These are phyloP conservation scores for Leptodactylus fallax DNA, from an alignment of 2,797 vertebrate species.

Conservation along the genomic window DNA sequence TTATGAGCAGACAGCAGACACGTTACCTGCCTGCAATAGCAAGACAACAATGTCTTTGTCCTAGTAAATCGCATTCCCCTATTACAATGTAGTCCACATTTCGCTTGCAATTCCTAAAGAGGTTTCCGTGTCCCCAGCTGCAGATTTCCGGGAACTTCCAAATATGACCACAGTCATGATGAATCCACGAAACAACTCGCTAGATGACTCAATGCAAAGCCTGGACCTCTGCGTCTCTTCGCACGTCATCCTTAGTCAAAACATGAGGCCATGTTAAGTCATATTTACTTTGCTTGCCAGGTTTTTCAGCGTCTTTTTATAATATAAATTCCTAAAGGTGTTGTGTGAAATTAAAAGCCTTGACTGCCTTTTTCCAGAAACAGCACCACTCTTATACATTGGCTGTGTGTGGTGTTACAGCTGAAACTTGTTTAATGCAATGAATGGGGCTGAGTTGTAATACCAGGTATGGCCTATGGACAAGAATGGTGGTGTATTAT, in stretches of 20 bases:
- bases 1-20: constrained; percentile 59
- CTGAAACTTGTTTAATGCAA: background rate
- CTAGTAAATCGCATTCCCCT: constrained; percentile 35
- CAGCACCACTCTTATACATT: background rate
- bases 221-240: background rate
- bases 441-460: background rate
- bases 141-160: background rate
- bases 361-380: background rate
- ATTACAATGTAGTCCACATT: constrained; percentile 22
- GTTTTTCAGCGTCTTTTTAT: no score
- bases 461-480: background rate
- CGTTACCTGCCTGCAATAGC: constrained; percentile 49
- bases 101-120: constrained; percentile 12
- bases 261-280: background rate
- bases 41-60: constrained; percentile 58
- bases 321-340: background rate
- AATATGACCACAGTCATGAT: constrained; percentile 23
- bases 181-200: background rate
- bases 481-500: background rate
- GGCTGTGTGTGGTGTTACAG: background rate
- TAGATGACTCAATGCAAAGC: background rate
- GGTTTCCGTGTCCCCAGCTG: background rate
- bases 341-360: background rate
- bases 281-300: background rate
- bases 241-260: background rate